Evolutionary conservation across 2,113 vertebrate species (phyloP).

Genomic region (Carassius gibelio): DNA sequence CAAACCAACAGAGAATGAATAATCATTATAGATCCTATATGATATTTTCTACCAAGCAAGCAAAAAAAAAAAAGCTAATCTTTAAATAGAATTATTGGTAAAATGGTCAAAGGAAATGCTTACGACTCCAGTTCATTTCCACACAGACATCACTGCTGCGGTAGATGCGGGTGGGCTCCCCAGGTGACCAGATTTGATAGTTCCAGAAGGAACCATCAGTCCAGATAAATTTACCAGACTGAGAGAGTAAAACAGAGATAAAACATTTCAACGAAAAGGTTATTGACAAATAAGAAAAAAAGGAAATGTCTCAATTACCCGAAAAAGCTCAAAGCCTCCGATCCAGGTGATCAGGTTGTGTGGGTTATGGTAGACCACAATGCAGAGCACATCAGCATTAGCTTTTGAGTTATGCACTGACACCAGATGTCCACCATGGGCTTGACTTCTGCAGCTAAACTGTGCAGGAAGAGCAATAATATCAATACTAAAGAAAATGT

Average conservation of each 20-base stretch:
- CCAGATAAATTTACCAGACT: slow-evolving; percentile 16
- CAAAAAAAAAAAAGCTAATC: too few species aligned
- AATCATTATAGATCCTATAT: background rate
- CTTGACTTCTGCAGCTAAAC: background rate
- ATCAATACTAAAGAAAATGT: background rate
- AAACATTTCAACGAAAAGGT: background rate
- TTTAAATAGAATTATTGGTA: background rate
- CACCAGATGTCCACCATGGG: slow-evolving; percentile 11
- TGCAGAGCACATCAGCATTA: background rate
- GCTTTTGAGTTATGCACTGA: background rate
- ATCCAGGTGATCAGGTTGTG: background rate
- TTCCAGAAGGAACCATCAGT: slow-evolving; percentile 7
- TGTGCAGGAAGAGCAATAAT: background rate
- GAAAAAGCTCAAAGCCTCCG: background rate
- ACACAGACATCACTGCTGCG: background rate
- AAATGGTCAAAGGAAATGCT: background rate
- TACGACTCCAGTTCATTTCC: slow-evolving; percentile 20
- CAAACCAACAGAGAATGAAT: background rate
- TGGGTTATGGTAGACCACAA: background rate
- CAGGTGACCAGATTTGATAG: background rate
- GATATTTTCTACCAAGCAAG: background rate
- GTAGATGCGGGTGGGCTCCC: background rate
- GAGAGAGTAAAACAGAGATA: background rate
- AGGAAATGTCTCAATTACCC: background rate
- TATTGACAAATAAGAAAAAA: background rate